These are phyloP conservation scores for Ovis aries DNA, from an alignment of 2,113 vertebrate species.

Conservation along the genomic window DNA sequence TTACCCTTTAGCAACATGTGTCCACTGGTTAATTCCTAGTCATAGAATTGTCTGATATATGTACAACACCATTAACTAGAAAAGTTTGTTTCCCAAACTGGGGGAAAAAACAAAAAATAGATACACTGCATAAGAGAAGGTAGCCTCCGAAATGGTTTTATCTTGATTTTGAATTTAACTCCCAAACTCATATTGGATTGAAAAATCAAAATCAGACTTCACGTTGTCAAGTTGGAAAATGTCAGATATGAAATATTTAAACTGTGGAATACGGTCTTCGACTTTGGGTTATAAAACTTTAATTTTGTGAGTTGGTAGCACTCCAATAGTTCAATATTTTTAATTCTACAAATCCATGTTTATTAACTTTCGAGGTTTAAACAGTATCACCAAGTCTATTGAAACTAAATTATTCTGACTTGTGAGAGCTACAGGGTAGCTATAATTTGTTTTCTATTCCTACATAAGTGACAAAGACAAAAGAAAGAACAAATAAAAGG, in stretches of 20 bases:
- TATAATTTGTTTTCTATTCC: constrained; percentile 80
- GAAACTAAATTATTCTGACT: constrained; percentile 83
- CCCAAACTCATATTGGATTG: constrained; percentile 66
- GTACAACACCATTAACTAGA: not conserved
- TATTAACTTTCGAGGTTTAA: constrained; percentile 86
- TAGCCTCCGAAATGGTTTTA: constrained; percentile 39
- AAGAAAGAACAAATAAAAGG: constrained; percentile 79
- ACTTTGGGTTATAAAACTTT: constrained; percentile 84
- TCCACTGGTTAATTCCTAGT: not conserved
- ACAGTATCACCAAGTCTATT: constrained; percentile 81
- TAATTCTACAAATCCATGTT: constrained; percentile 87
- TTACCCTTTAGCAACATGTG: not conserved
- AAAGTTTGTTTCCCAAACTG: not conserved
- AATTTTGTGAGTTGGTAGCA: constrained; percentile 82
- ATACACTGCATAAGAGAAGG: not conserved
- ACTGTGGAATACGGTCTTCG: constrained; percentile 77
- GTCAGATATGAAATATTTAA: constrained; percentile 86
- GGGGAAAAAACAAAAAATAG: not conserved
- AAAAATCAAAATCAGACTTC: constrained; percentile 79
- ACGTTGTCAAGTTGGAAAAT: constrained; percentile 77
- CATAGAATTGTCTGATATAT: not conserved
- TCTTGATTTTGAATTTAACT: constrained; percentile 73
- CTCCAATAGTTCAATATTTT: constrained; percentile 83
- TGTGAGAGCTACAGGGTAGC: constrained; percentile 74
- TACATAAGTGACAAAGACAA: constrained; percentile 76